Percentiles rank a stretch among this genome's conserved stretches.
Evolutionary conservation across 1,140 invertebrate genomes (phyloP).

Genomic region (Dryas iulia): DNA sequence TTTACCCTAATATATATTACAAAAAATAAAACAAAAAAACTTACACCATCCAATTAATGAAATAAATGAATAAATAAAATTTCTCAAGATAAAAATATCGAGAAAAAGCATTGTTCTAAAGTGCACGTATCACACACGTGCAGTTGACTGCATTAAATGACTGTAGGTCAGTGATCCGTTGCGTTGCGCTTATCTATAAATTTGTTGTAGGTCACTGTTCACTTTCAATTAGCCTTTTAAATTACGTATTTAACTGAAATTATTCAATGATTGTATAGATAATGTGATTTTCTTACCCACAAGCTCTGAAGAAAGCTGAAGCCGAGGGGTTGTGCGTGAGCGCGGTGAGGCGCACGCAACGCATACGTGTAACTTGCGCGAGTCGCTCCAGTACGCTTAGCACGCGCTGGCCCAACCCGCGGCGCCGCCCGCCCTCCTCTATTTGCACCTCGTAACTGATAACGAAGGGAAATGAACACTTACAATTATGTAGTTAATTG

Average conservation of each 20-base stretch:
- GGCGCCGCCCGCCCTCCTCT: conserved; percentile 55
- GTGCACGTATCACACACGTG: neutral
- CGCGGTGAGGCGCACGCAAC: conserved; percentile 63
- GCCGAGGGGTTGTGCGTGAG: conserved; percentile 69
- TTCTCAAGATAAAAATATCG: neutral
- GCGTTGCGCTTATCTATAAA: neutral
- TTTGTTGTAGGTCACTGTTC: neutral
- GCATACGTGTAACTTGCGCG: conserved; percentile 61
- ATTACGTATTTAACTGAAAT: neutral
- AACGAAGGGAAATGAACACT: neutral
- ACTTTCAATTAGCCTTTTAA: neutral
- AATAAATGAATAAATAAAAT: neutral
- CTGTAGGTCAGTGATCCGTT: neutral
- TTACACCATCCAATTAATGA: neutral
- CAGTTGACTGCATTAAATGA: neutral
- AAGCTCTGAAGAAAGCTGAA: conserved; percentile 61
- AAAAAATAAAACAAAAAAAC: too few species aligned
- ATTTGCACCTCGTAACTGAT: conserved; percentile 73
- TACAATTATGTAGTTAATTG: too few species aligned
- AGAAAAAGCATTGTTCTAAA: neutral
- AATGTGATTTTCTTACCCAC: conserved; percentile 49
- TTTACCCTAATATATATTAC: too few species aligned
- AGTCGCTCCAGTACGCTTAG: conserved; percentile 60
- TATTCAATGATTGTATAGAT: neutral
- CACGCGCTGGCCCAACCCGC: conserved; percentile 62